Percentiles rank a stretch among this genome's conserved stretches.
Evolutionary conservation across 2,113 vertebrate species (phyloP).

Genomic region (Thymallus thymallus): DNA sequence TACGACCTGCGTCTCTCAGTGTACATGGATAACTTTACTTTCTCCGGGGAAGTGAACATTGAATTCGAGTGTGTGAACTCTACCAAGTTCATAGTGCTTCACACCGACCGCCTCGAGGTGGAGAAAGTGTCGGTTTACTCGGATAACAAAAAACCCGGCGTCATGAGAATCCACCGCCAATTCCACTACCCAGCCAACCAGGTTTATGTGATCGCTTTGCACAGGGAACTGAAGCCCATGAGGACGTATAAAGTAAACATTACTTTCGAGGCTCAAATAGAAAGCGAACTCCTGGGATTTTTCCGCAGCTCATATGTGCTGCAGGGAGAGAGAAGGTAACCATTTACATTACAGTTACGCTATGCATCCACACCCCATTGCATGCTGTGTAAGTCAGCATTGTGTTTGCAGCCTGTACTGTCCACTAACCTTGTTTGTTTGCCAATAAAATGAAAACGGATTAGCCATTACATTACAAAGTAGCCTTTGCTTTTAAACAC

Average conservation of each 20-base stretch:
- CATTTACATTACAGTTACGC: no score
- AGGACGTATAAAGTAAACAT: conserved; percentile 87
- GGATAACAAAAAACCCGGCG: conserved; percentile 81
- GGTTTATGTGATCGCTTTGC: conserved; percentile 87
- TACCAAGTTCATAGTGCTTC: conserved; percentile 89
- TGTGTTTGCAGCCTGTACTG: no score
- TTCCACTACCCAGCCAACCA: conserved; percentile 85
- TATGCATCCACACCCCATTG: no score
- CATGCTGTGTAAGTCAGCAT: no score
- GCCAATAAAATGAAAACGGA: no score
- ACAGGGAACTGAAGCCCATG: conserved; percentile 84
- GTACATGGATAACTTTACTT: conserved; percentile 97
- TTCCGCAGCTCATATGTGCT: conserved; percentile 91
- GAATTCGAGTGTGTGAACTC: conserved; percentile 87
- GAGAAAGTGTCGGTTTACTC: conserved; percentile 81
- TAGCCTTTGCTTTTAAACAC: no score
- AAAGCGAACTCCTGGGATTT: conserved; percentile 93
- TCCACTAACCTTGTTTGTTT: no score
- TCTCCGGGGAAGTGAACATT: conserved; percentile 89
- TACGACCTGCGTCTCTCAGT: conserved; percentile 87
- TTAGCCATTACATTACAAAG: no score
- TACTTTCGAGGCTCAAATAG: conserved; percentile 87
- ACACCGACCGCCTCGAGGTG: conserved; percentile 84
- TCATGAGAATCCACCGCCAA: conserved; percentile 80
- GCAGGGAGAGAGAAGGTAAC: conserved; percentile 86